Conservation (phyloP, 2,113 vertebrate species). For the Cinclus mexicanus region DNA sequence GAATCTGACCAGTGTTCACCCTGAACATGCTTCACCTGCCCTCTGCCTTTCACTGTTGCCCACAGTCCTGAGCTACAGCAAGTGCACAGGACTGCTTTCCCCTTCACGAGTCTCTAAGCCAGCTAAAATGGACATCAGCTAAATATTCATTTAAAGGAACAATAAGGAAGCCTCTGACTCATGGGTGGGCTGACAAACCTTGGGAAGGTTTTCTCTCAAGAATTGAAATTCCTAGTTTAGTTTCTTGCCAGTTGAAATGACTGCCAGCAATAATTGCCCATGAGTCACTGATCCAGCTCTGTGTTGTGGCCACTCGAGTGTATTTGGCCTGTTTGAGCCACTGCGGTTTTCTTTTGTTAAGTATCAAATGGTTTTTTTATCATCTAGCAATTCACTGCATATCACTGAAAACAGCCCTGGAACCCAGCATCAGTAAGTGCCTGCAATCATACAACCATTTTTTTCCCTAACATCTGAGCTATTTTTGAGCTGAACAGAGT, state of each 20-base stretch:
- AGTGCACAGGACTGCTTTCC: background rate
- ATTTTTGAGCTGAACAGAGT: constrained; percentile 38
- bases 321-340: background rate
- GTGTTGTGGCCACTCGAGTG: background rate
- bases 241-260: background rate
- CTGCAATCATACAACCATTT: background rate
- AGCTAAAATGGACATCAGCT: background rate
- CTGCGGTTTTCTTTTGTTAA: background rate
- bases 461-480: background rate
- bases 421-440: background rate
- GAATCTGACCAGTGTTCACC: background rate
- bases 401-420: background rate
- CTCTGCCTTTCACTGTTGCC: background rate
- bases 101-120: background rate
- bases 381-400: background rate
- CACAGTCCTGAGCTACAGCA: background rate
- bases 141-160: background rate
- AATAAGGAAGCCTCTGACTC: constrained; percentile 17
- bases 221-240: background rate
- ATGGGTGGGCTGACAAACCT: background rate
- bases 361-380: constrained; percentile 14
- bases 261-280: background rate
- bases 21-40: background rate
- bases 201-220: background rate
- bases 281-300: constrained; percentile 9